Evolutionary conservation across 2,888 invertebrate genomes (phyloP).

Genomic region (Lysandra coridon): DNA sequence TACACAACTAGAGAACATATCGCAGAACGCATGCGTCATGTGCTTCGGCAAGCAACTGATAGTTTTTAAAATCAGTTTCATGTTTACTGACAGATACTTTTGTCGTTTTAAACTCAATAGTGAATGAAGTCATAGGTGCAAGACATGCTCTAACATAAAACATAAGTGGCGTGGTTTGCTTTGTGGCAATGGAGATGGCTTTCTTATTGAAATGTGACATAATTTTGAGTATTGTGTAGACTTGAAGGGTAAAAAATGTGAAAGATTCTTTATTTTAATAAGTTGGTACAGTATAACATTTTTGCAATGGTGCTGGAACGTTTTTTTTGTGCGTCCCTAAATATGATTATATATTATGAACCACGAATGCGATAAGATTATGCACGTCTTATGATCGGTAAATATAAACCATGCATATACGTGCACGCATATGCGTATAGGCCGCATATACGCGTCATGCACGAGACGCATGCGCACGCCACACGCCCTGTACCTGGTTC

Average conservation of each 20-base stretch:
- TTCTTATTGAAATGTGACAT: neutral
- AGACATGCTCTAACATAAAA: neutral
- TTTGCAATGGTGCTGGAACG: neutral
- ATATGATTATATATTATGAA: neutral
- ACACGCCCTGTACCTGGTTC: constrained; percentile 60
- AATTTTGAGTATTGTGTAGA: neutral
- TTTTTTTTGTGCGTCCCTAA: neutral
- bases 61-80: neutral
- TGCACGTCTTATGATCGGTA: constrained; percentile 2
- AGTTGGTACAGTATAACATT: neutral
- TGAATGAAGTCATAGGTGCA: neutral
- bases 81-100: neutral
- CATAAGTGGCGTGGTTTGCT: neutral
- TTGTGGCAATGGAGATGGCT: neutral
- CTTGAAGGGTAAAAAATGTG: too few species aligned
- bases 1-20: constrained; percentile 32
- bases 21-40: constrained; percentile 39
- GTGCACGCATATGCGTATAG: constrained; percentile 34
- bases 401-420: constrained; percentile 31
- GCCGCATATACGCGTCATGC: constrained; percentile 36
- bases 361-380: neutral
- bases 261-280: too few species aligned
- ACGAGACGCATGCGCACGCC: constrained; percentile 55
- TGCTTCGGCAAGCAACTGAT: neutral
- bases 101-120: neutral